Conservation (phyloP, 2,113 vertebrate genomes). For the Ceyx melanurus region DNA sequence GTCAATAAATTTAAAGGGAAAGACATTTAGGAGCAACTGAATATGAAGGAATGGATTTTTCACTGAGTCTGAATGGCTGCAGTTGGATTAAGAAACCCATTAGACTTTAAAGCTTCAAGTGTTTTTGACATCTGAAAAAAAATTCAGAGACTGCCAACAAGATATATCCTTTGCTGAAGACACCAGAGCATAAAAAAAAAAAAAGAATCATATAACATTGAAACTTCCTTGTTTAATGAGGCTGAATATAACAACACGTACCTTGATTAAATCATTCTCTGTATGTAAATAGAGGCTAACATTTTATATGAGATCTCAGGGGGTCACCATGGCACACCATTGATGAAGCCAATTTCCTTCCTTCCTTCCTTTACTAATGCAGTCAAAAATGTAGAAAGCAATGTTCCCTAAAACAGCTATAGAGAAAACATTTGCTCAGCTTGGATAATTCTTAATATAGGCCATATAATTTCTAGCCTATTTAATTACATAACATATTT, state of each 20-base stretch:
- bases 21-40: conserved; percentile 91
- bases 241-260: conserved; percentile 98
- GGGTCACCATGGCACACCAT: conserved; percentile 88
- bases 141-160: conserved; percentile 86
- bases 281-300: conserved; percentile 97
- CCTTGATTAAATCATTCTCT: conserved; percentile 99
- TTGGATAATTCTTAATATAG: conserved; percentile 99
- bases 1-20: conserved; percentile 92
- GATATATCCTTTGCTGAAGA: conserved; percentile 94
- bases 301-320: conserved; percentile 84
- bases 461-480: conserved; percentile 99
- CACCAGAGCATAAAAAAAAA: conserved; percentile 89
- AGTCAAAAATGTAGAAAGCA: conserved; percentile 91
- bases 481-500: conserved; percentile 99
- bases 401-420: conserved; percentile 99
- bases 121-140: conserved; percentile 99
- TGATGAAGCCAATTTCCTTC: conserved; percentile 90
- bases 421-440: conserved; percentile 99
- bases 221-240: conserved; percentile 98
- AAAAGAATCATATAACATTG: conserved; percentile 89
- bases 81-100: conserved; percentile 95
- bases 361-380: conserved; percentile 91
- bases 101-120: conserved; percentile 90
- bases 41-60: conserved; percentile 89
- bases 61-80: conserved; percentile 89